phyloP scores from a whole-genome alignment of 2,888 invertebrate species.

The Aporophyla lueneburgensis region DNA sequence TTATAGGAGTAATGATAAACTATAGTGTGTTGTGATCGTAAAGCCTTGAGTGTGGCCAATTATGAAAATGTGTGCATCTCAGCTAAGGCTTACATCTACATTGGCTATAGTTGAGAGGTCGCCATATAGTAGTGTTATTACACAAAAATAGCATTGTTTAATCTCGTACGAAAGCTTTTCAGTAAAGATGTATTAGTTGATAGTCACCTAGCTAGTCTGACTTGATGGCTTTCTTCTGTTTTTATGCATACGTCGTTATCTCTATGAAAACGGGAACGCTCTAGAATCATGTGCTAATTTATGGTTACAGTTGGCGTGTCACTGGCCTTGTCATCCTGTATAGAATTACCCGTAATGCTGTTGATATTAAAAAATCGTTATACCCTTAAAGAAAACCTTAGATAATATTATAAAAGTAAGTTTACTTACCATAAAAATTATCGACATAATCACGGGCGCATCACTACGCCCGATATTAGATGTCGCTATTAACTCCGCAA shows the following conservation, averaged over 20 bases:
- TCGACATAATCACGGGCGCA: slow-evolving; percentile 64
- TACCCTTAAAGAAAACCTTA: not conserved
- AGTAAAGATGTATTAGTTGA: not conserved
- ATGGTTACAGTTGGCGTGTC: no score
- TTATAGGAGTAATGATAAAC: slow-evolving; percentile 21
- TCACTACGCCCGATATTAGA: slow-evolving; percentile 87
- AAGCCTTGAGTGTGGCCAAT: not conserved
- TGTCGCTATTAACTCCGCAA: slow-evolving; percentile 91
- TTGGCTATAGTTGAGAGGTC: not conserved
- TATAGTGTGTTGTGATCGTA: not conserved
- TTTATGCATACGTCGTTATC: not conserved
- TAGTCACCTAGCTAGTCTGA: not conserved
- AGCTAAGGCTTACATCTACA: not conserved
- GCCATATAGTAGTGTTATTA: not conserved
- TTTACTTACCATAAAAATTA: slow-evolving; percentile 8
- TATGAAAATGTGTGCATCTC: slow-evolving; percentile 1
- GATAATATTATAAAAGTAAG: not conserved
- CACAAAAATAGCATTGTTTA: no score
- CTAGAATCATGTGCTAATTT: no score
- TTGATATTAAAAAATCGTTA: not conserved
- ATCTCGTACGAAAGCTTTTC: not conserved
- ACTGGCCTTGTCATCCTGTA: not conserved
- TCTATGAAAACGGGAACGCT: not conserved
- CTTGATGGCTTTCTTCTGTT: not conserved
- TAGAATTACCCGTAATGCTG: not conserved